Percentiles rank a stretch among this genome's conserved stretches.
Conservation (phyloP, 2,888 invertebrate genomes). For the Nymphalis c-album region DNA sequence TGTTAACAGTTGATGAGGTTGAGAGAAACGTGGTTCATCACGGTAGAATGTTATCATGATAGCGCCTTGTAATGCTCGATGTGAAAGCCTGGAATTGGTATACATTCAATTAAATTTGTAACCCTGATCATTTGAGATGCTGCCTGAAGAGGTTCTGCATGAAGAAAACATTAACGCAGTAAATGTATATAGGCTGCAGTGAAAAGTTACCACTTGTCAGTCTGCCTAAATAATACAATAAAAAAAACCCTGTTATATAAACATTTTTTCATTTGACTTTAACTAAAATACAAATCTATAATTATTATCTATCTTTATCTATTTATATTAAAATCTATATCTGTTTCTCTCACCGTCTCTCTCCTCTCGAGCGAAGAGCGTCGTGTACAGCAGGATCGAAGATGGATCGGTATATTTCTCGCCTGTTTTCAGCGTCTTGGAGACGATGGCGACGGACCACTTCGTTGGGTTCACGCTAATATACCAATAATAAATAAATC, state of each 20-base stretch:
- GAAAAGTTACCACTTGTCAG: too few species aligned
- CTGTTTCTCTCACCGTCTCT: constrained; percentile 78
- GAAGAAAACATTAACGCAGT: too few species aligned
- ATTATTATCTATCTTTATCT: too few species aligned
- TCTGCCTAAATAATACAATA: too few species aligned
- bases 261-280: too few species aligned
- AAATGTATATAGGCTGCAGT: too few species aligned
- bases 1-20: constrained; percentile 97
- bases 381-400: constrained; percentile 93
- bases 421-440: constrained; percentile 88
- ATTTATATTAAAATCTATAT: too few species aligned
- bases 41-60: constrained; percentile 98
- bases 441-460: constrained; percentile 84
- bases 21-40: constrained; percentile 98
- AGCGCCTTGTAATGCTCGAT: constrained; percentile 96
- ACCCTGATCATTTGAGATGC: background rate
- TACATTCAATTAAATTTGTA: background rate
- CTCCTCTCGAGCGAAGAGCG: constrained; percentile 91
- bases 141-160: too few species aligned
- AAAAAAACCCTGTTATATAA: too few species aligned
- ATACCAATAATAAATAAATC: background rate
- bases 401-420: constrained; percentile 93
- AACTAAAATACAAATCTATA: too few species aligned
- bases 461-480: constrained; percentile 83
- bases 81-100: constrained; percentile 84